phyloP scores from a whole-genome alignment of 1,140 invertebrate species.

The Neodiprion virginianus region DNA sequence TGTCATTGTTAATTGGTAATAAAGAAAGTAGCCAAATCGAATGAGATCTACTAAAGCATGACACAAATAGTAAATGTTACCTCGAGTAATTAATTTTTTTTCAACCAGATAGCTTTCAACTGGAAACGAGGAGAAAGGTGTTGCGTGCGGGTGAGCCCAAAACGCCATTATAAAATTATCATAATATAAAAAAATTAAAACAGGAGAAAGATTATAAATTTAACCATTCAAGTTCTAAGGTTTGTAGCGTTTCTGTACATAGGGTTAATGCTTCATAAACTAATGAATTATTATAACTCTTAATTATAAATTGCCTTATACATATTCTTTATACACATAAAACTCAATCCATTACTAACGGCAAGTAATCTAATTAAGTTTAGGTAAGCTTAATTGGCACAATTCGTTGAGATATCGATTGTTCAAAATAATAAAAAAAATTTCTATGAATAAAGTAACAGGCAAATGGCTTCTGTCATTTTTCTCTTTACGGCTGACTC shows the following conservation, averaged over 20 bases:
- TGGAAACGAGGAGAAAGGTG: background rate
- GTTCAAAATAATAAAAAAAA: background rate
- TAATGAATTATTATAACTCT: constrained; percentile 24
- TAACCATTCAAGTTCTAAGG: background rate
- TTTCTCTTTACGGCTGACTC: no score
- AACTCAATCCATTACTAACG: background rate
- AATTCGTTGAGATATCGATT: background rate
- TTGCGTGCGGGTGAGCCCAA: background rate
- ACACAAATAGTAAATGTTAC: background rate
- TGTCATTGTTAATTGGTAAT: no score
- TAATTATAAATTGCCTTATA: constrained; percentile 29
- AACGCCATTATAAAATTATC: background rate
- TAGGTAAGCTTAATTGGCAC: background rate
- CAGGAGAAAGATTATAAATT: constrained; percentile 1
- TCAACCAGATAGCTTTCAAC: background rate
- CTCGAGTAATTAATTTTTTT: background rate
- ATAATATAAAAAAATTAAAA: background rate
- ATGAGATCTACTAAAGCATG: no score
- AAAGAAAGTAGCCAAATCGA: no score
- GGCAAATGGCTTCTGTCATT: no score
- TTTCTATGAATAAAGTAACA: no score
- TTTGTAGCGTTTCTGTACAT: constrained; percentile 32
- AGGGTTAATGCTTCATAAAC: constrained; percentile 25
- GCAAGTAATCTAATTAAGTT: background rate
- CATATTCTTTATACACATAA: background rate